Percentiles rank a stretch among this genome's conserved stretches.
Conservation (phyloP, 2,888 invertebrate species). For the Anthoptus insignis region DNA sequence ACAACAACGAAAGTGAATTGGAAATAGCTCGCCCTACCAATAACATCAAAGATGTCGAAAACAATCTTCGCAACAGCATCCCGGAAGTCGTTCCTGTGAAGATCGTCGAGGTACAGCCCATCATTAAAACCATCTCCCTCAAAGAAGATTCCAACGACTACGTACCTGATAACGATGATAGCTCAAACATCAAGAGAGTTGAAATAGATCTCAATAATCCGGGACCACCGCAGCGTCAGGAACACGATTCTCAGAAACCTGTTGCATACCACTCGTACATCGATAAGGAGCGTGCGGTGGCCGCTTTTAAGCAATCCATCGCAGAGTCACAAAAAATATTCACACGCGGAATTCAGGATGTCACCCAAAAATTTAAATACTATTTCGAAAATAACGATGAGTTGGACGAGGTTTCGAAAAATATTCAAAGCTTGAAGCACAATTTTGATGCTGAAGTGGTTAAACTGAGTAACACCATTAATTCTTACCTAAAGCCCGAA, state of each 20-base stretch:
- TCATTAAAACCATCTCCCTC: constrained; percentile 52
- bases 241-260: constrained; percentile 78
- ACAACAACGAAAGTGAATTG: constrained; percentile 58
- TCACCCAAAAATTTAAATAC: constrained; percentile 65
- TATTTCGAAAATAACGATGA: constrained; percentile 63
- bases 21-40: constrained; percentile 61
- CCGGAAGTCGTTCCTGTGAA: constrained; percentile 66
- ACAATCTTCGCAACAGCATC: constrained; percentile 58
- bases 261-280: constrained; percentile 59
- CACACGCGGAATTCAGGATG: constrained; percentile 59
- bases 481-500: constrained; percentile 57
- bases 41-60: constrained; percentile 61
- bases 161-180: constrained; percentile 54
- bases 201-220: constrained; percentile 70
- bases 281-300: constrained; percentile 58
- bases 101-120: constrained; percentile 63
- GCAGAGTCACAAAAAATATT: constrained; percentile 60
- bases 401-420: constrained; percentile 60
- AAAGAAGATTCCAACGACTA: constrained; percentile 56
- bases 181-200: constrained; percentile 57
- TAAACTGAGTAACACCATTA: constrained; percentile 66
- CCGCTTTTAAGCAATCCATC: constrained; percentile 63
- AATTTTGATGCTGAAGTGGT: constrained; percentile 64
- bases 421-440: constrained; percentile 62
- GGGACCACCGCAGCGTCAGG: constrained; percentile 74